Evolutionary conservation across 2,113 vertebrate species (phyloP).

Genomic region (Gavia stellata): DNA sequence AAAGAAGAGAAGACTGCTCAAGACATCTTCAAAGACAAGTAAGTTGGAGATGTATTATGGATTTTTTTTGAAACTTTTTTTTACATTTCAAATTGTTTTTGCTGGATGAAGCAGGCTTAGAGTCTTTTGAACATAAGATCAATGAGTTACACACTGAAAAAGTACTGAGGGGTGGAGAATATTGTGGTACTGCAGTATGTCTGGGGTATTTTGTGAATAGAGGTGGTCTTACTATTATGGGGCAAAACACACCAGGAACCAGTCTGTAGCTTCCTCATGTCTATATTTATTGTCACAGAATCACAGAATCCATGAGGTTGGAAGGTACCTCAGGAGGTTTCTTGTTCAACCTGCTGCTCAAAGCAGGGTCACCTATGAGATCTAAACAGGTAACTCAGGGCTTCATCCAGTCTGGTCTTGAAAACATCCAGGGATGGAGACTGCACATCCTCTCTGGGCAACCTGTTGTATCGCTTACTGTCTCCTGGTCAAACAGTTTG

Average conservation of each 20-base stretch:
- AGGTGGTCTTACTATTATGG: not conserved
- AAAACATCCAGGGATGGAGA: not conserved
- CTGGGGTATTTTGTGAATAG: not conserved
- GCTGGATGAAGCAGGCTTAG: not conserved
- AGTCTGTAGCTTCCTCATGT: not conserved
- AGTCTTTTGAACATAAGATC: not conserved
- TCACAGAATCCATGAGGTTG: not conserved
- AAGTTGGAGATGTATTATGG: slow-evolving; percentile 16
- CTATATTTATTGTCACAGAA: not conserved
- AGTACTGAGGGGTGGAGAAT: not conserved
- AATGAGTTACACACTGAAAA: not conserved
- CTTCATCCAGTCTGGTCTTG: not conserved
- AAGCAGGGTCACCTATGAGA: not conserved
- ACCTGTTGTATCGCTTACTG: not conserved
- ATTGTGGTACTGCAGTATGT: not conserved
- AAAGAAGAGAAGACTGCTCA: slow-evolving; percentile 87
- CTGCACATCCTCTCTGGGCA: not conserved
- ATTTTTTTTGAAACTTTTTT: not conserved
- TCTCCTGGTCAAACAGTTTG: not conserved
- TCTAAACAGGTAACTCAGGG: not conserved
- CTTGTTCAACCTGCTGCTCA: not conserved
- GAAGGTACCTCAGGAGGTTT: not conserved
- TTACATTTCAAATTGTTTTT: not conserved
- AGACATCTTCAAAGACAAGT: slow-evolving; percentile 89
- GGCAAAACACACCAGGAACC: not conserved